Evolutionary conservation across 2,888 invertebrate species (phyloP), one percentile per base, ranked within the genome.

Genomic region (Carterocephalus palaemon): DNA sequence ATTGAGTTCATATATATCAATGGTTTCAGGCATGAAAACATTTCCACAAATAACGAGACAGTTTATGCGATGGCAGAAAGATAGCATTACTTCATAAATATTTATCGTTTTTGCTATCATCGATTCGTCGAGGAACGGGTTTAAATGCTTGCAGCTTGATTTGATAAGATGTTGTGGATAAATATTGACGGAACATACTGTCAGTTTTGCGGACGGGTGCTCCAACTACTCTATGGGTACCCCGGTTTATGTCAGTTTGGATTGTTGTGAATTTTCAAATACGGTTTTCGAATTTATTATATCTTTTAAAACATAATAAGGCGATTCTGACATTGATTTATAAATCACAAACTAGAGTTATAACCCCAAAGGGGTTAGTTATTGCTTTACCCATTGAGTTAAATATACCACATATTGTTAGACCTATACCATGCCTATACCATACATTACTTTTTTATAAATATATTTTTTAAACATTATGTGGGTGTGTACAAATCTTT

Each of bases 11-110:
- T n/a, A n/a, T n/a, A n/a, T n/a, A n/a, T n/a, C n/a, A n/a, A n/a
- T n/a, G n/a, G 7, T 13, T 57, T 56, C 48, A 48, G 39, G 51
- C 49, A 59, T 61, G 57, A 59, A 58, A 47, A 54, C 60, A 62
- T 63, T 65, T 63, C 57, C 57, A 61, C 59, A 64, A 60, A 59
- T 62, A n/a, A n/a, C n/a, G n/a, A n/a, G n/a, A n/a, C n/a, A n/a
- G n/a, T n/a, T n/a, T n/a, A 66, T 32, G 6, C n/a, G 10, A 19
- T 26, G 26, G 12, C n/a, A 17, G 19, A 26, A 17, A 37, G 13
- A 36, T 19, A 32, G 32, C 17, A 32, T 2, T 32, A 34, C 15
- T 8, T 10, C 17, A 37, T 26, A 37, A 36, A 36, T 26, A 19
- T 17, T 17, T 37, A 37, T 19, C 15, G 26, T 15, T 23, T 15